Percentiles rank a stretch among this genome's conserved stretches.
Evolutionary conservation across 2,888 invertebrate genomes (phyloP).

Genomic region (Drosophila colorata): DNA sequence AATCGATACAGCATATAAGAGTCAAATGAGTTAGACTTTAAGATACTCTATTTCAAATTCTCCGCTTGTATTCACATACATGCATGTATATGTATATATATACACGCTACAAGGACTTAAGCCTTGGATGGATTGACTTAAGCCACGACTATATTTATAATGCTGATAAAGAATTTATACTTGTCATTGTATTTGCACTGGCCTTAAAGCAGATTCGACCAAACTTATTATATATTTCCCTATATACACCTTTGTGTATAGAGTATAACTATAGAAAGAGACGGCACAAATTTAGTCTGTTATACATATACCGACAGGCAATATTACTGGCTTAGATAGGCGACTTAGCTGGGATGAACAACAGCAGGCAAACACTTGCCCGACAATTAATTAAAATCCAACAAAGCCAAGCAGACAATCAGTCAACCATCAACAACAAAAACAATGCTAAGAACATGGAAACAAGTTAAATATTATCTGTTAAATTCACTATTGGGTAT

Average conservation of each 20-base stretch:
- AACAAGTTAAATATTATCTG: constrained; percentile 23
- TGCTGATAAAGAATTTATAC: not conserved
- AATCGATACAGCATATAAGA: constrained; percentile 4
- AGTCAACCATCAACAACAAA: constrained; percentile 23
- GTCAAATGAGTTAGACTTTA: not conserved
- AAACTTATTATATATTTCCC: not conserved
- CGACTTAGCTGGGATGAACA: constrained; percentile 42
- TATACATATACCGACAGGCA: constrained; percentile 33
- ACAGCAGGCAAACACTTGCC: constrained; percentile 49
- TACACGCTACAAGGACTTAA: too few species aligned
- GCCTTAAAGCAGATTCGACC: too few species aligned
- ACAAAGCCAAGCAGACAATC: constrained; percentile 46
- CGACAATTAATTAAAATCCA: constrained; percentile 80
- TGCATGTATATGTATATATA: not conserved
- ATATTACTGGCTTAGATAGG: constrained; percentile 42
- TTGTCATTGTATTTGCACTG: not conserved
- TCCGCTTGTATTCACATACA: not conserved
- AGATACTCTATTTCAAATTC: not conserved
- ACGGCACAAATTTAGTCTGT: not conserved
- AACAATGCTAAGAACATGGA: constrained; percentile 30
- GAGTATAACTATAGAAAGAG: not conserved
- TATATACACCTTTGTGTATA: not conserved
- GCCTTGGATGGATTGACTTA: too few species aligned
- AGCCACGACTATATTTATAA: not conserved
- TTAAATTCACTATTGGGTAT: constrained; percentile 15